Evolutionary conservation across 2,113 vertebrate genomes (phyloP), one percentile per base, ranked within the genome.

Genomic region (Hypocryptadius cinnamomeus): DNA sequence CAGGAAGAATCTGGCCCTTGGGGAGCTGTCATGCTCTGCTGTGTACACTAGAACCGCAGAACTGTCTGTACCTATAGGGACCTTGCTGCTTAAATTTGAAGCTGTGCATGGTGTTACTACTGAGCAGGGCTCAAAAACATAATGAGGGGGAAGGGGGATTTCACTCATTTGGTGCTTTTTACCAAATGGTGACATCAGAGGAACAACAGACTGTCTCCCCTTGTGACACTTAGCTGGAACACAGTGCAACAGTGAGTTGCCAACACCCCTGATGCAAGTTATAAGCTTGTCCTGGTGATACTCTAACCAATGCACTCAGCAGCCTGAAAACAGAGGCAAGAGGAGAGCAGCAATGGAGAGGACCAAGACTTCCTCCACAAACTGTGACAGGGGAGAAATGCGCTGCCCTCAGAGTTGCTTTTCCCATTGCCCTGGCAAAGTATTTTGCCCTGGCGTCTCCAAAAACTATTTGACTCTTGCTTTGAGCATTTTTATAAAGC

Each of bases 361-460:
- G 14, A 37, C 20, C 1, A 4, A n/a, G 14, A 54, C 5, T 16
- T 91, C 18, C 74, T 39, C 35, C 18, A 20, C 51, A 59, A 47
- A 6, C 7, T 5, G 5, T 31, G 13, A 28, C 6, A 8, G 6
- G 11, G 4, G 6, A 45, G 11, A 35, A 23, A 20, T 0, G 4
- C 3, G 3, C 27, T n/a, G 39, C 40, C 37, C 33, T 30, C 0
- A 1, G n/a, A 59, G 8, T 1, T 37, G 21, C 39, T 69, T 70
- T 69, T 37, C 63, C 30, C 28, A 6, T 4, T 45, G 35, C 42
- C 77, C n/a, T n/a, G n/a, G n/a, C 37, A 21, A 69, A 72, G 33
- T 7, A 42, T 60, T 94, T 77, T 57, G 31, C 20, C 40, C 8
- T 51, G 47, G 21, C 0, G 1, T 4, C 30, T 85, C 77, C 7